Base-by-base conservation (phyloP, 92 coral and sea anemone species). In the Micromussa lordhowensis region DNA sequence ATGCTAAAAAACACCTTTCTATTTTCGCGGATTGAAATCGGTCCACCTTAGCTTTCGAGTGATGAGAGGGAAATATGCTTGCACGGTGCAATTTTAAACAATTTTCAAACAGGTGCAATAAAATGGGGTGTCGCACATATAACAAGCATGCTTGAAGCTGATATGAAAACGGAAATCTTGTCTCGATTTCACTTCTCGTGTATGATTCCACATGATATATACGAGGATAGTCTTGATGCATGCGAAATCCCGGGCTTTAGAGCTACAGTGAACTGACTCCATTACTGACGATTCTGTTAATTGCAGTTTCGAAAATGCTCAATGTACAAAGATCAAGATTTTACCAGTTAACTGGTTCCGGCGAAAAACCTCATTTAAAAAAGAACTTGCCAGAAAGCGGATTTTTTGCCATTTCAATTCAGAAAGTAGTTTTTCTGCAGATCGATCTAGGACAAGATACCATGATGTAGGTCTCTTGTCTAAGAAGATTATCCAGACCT, bases 231-330 rank as follows among this genome's bases (percentile, higher is more conserved):
- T 1, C 69, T 63, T 63, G 69, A 63, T 63, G 13, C 40, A 34
- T 70, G 5, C 38, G 6, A 70, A 14, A 13, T 28, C 7, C 49
- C 77, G 21, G 44, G 11, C n/a, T 21, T 2, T 3, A 7, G 36
- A 71, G 35, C 16, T 32, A 1, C 19, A 44, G 34, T 32, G 17
- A 19, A 73, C 48, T 32, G 24, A 71, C 78, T 73, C 49, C 78
- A 73, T 73, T 35, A 36, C 13, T 8, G 78, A 18, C 15, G 3
- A 73, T 32, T 35, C 26, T 0, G 28, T 36, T 73, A 26, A 73
- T 73, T 73, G 78, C 78, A 73, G 78, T 73, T 73, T 73, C 78
- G 78, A 36, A 13, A 36, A 34, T 5, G 36, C 32, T 16, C n/a
- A n/a, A n/a, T n/a, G 34, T 24, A 35, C 26, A 30, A 30, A 31